Evolutionary conservation across 2,888 invertebrate genomes (phyloP).

Genomic region (Synanthedon formicaeformis): DNA sequence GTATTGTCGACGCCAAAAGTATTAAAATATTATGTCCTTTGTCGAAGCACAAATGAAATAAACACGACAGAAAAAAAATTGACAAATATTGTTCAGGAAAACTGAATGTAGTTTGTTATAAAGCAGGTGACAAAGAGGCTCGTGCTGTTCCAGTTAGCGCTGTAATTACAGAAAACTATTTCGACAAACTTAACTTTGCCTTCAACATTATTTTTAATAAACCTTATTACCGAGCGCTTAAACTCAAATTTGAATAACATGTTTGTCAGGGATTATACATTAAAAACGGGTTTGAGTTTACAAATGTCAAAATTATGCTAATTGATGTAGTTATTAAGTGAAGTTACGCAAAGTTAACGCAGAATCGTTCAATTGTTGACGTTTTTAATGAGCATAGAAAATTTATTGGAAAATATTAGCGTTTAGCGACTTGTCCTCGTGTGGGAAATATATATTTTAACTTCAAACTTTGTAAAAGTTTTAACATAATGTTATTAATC

Average conservation of each 20-base stretch:
- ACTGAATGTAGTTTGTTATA: slow-evolving; percentile 27
- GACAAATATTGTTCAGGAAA: slow-evolving; percentile 33
- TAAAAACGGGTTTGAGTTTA: slow-evolving; percentile 13
- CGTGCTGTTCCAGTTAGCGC: slow-evolving; percentile 40
- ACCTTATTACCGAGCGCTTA: slow-evolving; percentile 13
- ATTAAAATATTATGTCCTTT: slow-evolving; percentile 33
- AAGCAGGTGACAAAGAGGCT: slow-evolving; percentile 27
- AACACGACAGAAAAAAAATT: slow-evolving; percentile 34
- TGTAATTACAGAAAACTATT: slow-evolving; percentile 36
- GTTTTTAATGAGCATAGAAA: slow-evolving; percentile 20
- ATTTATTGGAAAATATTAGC: slow-evolving; percentile 28
- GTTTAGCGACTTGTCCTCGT: slow-evolving; percentile 6
- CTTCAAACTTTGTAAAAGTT: too few species aligned
- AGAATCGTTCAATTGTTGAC: slow-evolving; percentile 8
- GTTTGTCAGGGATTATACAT: background rate
- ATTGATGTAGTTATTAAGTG: slow-evolving; percentile 28
- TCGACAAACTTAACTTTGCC: slow-evolving; percentile 11
- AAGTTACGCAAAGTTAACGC: slow-evolving; percentile 31
- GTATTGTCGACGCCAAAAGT: slow-evolving; percentile 17
- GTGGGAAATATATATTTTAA: background rate
- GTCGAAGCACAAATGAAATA: slow-evolving; percentile 18
- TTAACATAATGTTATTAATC: too few species aligned
- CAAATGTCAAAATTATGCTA: slow-evolving; percentile 12
- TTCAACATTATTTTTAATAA: slow-evolving; percentile 18
- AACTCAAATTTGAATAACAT: slow-evolving; percentile 12